These are phyloP conservation scores for Gymnorhina tibicen DNA, from an alignment of 2,113 vertebrate genomes.

Conservation along the genomic window DNA sequence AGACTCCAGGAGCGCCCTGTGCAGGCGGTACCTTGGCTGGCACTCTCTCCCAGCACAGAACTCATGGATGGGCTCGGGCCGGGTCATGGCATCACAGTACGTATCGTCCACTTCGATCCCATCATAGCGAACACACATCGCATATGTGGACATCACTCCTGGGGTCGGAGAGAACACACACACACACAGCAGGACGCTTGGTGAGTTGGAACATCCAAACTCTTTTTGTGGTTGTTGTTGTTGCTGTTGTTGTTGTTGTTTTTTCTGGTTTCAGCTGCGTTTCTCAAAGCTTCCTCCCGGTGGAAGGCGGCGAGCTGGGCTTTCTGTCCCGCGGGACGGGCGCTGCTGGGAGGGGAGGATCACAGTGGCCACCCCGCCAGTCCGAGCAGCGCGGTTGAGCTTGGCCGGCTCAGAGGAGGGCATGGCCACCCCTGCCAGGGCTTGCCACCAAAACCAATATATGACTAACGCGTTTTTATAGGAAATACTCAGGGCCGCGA, in stretches of 20 bases:
- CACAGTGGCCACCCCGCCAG: background rate
- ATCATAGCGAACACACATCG: slow-evolving; percentile 94
- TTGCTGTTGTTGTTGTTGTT: too few relatives aligned
- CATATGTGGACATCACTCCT: slow-evolving; percentile 91
- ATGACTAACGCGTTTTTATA: background rate
- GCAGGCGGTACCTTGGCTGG: slow-evolving; percentile 84
- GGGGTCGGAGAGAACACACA: slow-evolving; percentile 24
- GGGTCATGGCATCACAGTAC: slow-evolving; percentile 91
- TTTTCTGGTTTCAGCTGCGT: background rate
- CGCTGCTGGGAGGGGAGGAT: background rate
- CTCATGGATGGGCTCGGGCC: slow-evolving; percentile 93
- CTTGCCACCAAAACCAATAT: background rate
- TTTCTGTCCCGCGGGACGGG: accelerated
- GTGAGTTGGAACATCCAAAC: background rate
- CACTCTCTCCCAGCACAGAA: slow-evolving; percentile 96
- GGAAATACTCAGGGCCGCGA: background rate
- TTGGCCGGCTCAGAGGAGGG: background rate
- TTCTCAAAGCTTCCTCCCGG: background rate
- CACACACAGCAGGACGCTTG: background rate
- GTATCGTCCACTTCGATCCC: slow-evolving; percentile 92
- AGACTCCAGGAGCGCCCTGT: background rate
- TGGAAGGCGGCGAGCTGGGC: background rate
- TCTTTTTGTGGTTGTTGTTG: too few relatives aligned
- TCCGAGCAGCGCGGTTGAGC: background rate
- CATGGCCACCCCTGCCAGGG: background rate